Percentiles rank a stretch among this genome's conserved stretches.
phyloP scores from a whole-genome alignment of 37 sponge, comb jelly and placozoan genomes.

The Cliona cf. orientalis region DNA sequence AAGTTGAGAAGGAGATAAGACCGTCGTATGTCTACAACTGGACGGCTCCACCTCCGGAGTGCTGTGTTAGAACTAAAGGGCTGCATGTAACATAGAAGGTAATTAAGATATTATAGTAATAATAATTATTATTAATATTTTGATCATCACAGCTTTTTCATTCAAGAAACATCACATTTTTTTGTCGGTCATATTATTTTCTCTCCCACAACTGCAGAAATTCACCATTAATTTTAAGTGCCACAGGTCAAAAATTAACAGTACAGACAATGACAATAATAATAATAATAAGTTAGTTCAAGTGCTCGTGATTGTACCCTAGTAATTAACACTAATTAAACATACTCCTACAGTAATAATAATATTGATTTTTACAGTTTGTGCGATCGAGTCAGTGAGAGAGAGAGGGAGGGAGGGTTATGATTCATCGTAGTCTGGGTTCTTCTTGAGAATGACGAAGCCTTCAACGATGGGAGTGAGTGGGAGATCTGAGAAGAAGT shows the following conservation, averaged over 20 bases:
- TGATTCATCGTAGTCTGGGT: conserved; percentile 71
- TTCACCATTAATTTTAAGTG: conserved; percentile 10
- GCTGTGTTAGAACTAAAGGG: conserved; percentile 41
- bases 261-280: background rate
- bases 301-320: too few species aligned
- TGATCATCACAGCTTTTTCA: background rate
- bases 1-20: conserved; percentile 22
- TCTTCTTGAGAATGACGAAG: conserved; percentile 94
- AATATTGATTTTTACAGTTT: background rate
- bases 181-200: background rate
- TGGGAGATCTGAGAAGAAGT: conserved; percentile 58
- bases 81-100: background rate
- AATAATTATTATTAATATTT: background rate
- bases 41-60: conserved; percentile 43
- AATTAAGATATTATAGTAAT: background rate
- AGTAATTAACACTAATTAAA: background rate
- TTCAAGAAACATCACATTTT: background rate
- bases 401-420: too few species aligned
- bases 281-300: background rate
- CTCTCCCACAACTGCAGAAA: too few species aligned
- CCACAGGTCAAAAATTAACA: too few species aligned
- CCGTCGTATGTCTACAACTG: conserved; percentile 66
- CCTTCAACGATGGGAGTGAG: conserved; percentile 91
- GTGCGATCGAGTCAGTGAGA: too few species aligned
- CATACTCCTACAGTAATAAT: background rate